phyloP scores from a whole-genome alignment of 2,797 vertebrate species.

The Microctenopoma steveboyesi region DNA sequence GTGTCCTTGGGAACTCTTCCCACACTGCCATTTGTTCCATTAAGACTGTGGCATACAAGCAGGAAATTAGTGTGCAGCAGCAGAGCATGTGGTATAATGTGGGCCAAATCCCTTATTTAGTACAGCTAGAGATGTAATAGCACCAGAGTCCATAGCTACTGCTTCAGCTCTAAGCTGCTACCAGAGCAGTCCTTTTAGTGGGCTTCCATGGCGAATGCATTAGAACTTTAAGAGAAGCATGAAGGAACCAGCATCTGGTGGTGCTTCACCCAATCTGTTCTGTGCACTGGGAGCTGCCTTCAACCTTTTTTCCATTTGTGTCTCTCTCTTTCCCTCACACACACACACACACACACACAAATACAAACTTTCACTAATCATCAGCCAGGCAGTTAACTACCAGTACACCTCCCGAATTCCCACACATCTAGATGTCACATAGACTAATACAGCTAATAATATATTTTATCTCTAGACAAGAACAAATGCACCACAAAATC shows the following conservation, averaged over 20 bases:
- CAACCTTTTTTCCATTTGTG: background rate
- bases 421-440: slow-evolving; percentile 17
- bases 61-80: slow-evolving; percentile 44
- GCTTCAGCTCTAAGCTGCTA: slow-evolving; percentile 52
- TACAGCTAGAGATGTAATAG: slow-evolving; percentile 56
- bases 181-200: slow-evolving; percentile 43
- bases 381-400: background rate
- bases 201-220: slow-evolving; percentile 80
- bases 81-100: slow-evolving; percentile 29
- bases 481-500: background rate
- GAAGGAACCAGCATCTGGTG: slow-evolving; percentile 78
- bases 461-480: background rate
- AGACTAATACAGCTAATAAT: slow-evolving; percentile 15
- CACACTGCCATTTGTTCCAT: slow-evolving; percentile 40
- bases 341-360: slow-evolving; percentile 5
- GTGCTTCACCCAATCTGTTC: slow-evolving; percentile 64
- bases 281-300: slow-evolving; percentile 15
- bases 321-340: slow-evolving; percentile 1
- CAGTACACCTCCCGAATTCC: slow-evolving; percentile 3
- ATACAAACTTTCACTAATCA: slow-evolving; percentile 3
- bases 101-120: slow-evolving; percentile 57
- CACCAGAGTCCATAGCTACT: slow-evolving; percentile 62
- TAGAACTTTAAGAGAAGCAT: slow-evolving; percentile 72
- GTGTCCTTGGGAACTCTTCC: slow-evolving; percentile 34
- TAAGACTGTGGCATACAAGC: slow-evolving; percentile 31